Evolutionary conservation across 1,140 invertebrate species (phyloP), one percentile per base, ranked within the genome.

Genomic region (Caligus rogercresseyi): DNA sequence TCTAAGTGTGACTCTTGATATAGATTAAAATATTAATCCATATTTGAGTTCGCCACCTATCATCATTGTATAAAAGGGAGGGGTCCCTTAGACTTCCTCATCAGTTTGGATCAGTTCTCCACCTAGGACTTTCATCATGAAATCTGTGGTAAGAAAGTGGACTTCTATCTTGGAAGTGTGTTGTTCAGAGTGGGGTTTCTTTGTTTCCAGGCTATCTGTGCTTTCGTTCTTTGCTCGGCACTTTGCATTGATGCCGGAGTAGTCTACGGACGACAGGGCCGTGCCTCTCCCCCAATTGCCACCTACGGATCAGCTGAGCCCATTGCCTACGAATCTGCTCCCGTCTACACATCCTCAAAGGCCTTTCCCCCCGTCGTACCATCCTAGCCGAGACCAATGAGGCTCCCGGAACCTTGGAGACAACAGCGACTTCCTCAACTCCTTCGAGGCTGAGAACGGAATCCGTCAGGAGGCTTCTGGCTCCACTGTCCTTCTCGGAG

Each of bases 361-460:
- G 7, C 31, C 31, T 7, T n/a, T 43, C 7, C n/a, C 31, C 31
- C 31, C 31, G 31, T 43, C n/a, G 31, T 43, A n/a, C 31, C 31
- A 43, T 43, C 31, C 7, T 43, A 7, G n/a, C 7, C n/a, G 31
- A 43, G n/a, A 11, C 31, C 7, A 43, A 43, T 43, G n/a, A 43
- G 7, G 31, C 31, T 43, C 31, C 31, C 31, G 31, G 31, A 11
- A 43, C 31, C 31, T 43, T 43, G 31, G 31, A 43, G 31, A 43
- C 31, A 43, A 43, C n/a, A 43, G 31, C 31, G 31, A 43, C 31
- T 43, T 43, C n/a, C 7, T 11, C 31, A 43, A 43, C 31, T 43
- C 31, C 26, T 53, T 16, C 25, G 59, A 61, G 25, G 13, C 59
- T 18, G 59, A 61, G 25, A 61, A 61, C 52, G 59, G 25, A 11